phyloP scores from a whole-genome alignment of 2,113 vertebrate genomes.

The Poecile atricapillus region DNA sequence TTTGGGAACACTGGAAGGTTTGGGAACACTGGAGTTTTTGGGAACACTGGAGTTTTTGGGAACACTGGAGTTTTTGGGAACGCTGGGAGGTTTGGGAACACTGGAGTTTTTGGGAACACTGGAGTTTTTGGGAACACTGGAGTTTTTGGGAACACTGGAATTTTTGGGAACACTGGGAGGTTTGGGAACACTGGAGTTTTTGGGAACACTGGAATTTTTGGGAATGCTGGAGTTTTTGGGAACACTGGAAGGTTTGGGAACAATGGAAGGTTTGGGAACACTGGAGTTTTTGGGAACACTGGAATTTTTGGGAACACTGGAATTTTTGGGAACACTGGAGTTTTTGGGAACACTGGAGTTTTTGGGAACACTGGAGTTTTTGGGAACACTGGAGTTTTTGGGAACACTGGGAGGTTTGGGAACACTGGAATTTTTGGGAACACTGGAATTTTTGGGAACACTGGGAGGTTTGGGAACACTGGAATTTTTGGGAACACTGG shows the following conservation, averaged over 20 bases:
- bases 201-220: fast-evolving
- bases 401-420: fast-evolving
- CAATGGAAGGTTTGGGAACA: fast-evolving
- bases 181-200: no score
- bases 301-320: no score
- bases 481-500: no score
- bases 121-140: not conserved
- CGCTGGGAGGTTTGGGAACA: no score
- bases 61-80: no score
- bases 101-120: not conserved
- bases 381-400: not conserved
- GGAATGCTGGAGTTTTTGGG: not conserved
- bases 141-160: not conserved
- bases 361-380: fast-evolving
- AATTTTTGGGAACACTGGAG: no score
- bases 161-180: fast-evolving
- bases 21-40: no score
- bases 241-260: not conserved
- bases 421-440: no score
- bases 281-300: fast-evolving
- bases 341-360: no score
- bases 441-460: fast-evolving
- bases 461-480: no score
- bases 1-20: no score
- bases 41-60: no score